phyloP scores from a whole-genome alignment of 2,888 invertebrate species.

The Chromoteleia sp. region DNA sequence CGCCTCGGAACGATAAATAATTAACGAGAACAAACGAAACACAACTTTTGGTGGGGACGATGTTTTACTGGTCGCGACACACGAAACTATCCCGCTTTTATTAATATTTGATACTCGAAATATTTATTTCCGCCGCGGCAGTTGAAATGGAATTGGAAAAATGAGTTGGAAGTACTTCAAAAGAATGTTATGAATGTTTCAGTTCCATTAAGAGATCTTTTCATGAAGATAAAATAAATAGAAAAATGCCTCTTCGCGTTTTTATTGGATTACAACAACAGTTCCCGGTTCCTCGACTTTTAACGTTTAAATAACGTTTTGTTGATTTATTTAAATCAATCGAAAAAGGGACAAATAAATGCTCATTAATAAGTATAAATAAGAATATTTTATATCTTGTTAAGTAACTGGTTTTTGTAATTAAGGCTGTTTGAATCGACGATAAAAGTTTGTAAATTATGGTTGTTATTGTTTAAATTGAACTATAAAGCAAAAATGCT shows the following conservation, averaged over 20 bases:
- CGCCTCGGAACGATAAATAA: not conserved
- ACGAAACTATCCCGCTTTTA: not conserved
- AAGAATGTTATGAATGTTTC: conserved; percentile 63
- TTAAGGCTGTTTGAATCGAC: no score
- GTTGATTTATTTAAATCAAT: not conserved
- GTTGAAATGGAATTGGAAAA: conserved; percentile 49
- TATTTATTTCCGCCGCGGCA: conserved; percentile 47
- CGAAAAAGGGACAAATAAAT: no score
- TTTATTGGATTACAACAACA: conserved; percentile 36
- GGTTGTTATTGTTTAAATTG: no score
- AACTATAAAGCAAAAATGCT: no score
- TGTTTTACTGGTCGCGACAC: not conserved
- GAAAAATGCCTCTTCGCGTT: conserved; percentile 32
- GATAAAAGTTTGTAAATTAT: no score
- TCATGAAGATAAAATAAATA: conserved; percentile 53
- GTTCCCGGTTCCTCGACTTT: not conserved
- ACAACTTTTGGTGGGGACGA: no score
- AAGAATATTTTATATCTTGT: no score
- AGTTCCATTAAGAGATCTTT: conserved; percentile 63
- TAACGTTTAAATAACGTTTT: not conserved
- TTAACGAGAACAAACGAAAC: not conserved
- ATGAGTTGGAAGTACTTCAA: conserved; percentile 61
- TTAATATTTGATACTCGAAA: conserved; percentile 43
- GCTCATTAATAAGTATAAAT: no score
- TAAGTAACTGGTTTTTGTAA: no score